These are phyloP conservation scores for Aromia moschata DNA, from an alignment of 2,888 invertebrate species.

Conservation along the genomic window DNA sequence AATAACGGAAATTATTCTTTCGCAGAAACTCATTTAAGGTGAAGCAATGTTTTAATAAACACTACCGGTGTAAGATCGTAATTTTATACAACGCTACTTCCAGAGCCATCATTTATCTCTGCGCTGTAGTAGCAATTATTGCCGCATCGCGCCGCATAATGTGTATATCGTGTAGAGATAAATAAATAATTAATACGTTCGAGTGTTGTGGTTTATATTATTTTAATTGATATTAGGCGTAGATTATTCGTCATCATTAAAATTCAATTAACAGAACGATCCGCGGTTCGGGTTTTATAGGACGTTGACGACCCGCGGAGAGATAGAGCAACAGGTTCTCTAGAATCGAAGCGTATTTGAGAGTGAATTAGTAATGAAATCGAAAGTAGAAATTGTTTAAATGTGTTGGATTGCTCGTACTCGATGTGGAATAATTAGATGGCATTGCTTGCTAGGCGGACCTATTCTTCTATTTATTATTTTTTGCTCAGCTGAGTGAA, in stretches of 20 bases:
- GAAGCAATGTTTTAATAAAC: too few relatives aligned
- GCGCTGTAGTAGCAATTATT: background rate
- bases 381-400: background rate
- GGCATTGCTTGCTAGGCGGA: too few relatives aligned
- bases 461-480: too few relatives aligned
- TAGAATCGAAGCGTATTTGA: background rate
- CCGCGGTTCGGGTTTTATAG: background rate
- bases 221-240: constrained; percentile 15
- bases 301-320: background rate
- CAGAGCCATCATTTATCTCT: background rate
- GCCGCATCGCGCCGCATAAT: background rate
- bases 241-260: constrained; percentile 16
- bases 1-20: too few relatives aligned
- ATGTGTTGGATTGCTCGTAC: background rate
- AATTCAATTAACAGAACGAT: constrained; percentile 11
- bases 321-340: background rate
- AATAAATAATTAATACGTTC: constrained; percentile 4
- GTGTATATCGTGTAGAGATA: background rate
- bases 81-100: too few relatives aligned
- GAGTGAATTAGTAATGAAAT: background rate
- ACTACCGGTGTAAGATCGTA: too few relatives aligned
- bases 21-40: too few relatives aligned
- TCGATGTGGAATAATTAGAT: too few relatives aligned
- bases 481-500: too few relatives aligned
- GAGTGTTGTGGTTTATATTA: background rate